Conservation (phyloP, 2,888 invertebrate species). For the Muscina levida region DNA sequence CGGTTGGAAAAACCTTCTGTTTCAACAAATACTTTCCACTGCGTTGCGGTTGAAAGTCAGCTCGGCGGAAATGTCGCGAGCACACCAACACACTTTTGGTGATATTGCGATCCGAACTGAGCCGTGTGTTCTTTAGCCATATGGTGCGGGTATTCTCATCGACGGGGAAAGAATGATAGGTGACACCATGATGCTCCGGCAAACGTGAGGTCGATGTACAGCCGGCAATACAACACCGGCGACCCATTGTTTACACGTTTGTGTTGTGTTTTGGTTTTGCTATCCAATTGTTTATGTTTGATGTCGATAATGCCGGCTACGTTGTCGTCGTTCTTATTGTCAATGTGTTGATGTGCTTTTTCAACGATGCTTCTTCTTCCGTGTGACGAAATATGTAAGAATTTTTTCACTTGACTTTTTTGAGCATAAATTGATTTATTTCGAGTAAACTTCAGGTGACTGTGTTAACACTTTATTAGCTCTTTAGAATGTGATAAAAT, state of each 20-base stretch:
- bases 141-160: constrained; percentile 82
- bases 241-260: constrained; percentile 74
- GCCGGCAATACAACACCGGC: constrained; percentile 77
- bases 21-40: constrained; percentile 85
- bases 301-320: constrained; percentile 32
- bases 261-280: constrained; percentile 24
- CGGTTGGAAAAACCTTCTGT: constrained; percentile 86
- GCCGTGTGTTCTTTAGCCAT: constrained; percentile 85
- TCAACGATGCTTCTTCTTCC: constrained; percentile 43
- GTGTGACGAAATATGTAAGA: constrained; percentile 57
- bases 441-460: not conserved
- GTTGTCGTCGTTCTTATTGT: constrained; percentile 22
- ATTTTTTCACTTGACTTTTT: constrained; percentile 31
- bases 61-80: constrained; percentile 87
- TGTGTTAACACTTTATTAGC: not conserved
- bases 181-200: constrained; percentile 83
- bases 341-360: constrained; percentile 20
- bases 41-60: constrained; percentile 86
- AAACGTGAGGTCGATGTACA: constrained; percentile 77
- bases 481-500: not conserved
- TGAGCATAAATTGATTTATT: constrained; percentile 27
- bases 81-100: constrained; percentile 85
- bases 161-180: constrained; percentile 88
- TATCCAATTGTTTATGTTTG: constrained; percentile 37
- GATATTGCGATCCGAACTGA: constrained; percentile 81